Base-by-base conservation (phyloP, 2,797 vertebrate genomes). In the Australoheros facetus region DNA sequence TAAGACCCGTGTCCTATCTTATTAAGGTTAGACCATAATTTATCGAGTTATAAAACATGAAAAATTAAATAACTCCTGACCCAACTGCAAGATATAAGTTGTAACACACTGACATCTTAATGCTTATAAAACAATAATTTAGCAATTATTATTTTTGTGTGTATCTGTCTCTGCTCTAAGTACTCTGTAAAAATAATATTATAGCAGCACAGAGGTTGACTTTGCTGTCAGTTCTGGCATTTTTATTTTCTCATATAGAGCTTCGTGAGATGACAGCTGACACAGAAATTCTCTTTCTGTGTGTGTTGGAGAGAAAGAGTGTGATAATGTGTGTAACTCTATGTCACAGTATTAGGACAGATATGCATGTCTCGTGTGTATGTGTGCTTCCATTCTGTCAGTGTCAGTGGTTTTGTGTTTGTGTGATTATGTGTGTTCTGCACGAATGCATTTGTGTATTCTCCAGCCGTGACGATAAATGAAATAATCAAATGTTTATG, bases 401-500 rank as follows among this genome's bases (percentile, higher is more conserved):
- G n/a, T 19, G 17, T 71, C 6, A 1, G 4, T 17, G 16, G n/a
- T 51, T 55, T 42, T 72, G 45, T 60, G 56, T 32, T 8, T 30
- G 48, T 70, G 14, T 58, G 39, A 17, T 45, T 55, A 4, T 74
- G 14, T 71, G 56, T 42, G n/a, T 82, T 74, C 34, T 66, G 56
- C 53, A 39, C 4, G 3, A 11, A 51, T 23, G 34, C 3, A 3
- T 58, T 57, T 72, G 69, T 76, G 72, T 76, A 32, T 85, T 88
- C 75, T 26, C 60, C 37, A 23, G 60, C 60, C 42, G 37, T 75
- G 77, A 81, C 60, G 64, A 88, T 87, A 88, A 88, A 88, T 88
- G 83, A 91, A 91, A 90, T 90, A 89, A 91, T 90, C 86, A 88
- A 87, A 89, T 87, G 84, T 88, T 92, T 89, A 90, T 87, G 80